Conservation (phyloP, 2,888 invertebrate species). For the Petrolisthes cinctipes region DNA sequence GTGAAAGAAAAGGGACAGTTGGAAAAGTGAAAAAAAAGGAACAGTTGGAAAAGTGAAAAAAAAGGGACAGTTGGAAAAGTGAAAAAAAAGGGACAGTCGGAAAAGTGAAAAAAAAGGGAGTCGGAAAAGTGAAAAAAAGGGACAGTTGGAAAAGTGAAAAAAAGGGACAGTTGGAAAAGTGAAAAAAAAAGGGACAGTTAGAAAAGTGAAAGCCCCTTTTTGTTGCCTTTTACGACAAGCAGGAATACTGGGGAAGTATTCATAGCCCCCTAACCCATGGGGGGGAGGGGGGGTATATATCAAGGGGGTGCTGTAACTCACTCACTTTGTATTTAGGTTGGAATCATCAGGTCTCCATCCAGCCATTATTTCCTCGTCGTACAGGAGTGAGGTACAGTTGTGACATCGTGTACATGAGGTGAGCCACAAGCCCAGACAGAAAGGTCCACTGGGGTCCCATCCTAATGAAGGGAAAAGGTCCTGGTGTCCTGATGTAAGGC, state of each 20-base stretch:
- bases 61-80: neutral
- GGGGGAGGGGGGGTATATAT: neutral
- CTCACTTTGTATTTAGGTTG: constrained; percentile 88
- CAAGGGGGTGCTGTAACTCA: neutral
- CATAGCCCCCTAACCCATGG: neutral
- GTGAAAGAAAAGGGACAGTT: too few species aligned
- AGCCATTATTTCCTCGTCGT: constrained; percentile 99
- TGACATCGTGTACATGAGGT: constrained; percentile 84
- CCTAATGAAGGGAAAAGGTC: constrained; percentile 53
- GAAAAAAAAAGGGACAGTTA: too few species aligned
- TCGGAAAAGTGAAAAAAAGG: neutral
- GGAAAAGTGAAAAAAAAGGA: too few species aligned
- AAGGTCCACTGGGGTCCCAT: constrained; percentile 67
- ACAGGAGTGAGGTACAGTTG: constrained; percentile 83
- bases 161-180: too few species aligned
- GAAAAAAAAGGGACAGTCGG: neutral
- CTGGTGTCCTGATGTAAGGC: constrained; percentile 15
- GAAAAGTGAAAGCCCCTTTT: too few species aligned
- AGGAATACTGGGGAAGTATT: too few species aligned
- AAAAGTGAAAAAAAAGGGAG: neutral
- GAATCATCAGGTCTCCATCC: constrained; percentile 99
- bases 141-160: too few species aligned
- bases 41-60: too few species aligned
- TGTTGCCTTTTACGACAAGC: too few species aligned
- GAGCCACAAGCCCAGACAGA: constrained; percentile 75